These are phyloP conservation scores for Cryptotis parvus DNA, from an alignment of 2,113 vertebrate genomes.

Conservation along the genomic window DNA sequence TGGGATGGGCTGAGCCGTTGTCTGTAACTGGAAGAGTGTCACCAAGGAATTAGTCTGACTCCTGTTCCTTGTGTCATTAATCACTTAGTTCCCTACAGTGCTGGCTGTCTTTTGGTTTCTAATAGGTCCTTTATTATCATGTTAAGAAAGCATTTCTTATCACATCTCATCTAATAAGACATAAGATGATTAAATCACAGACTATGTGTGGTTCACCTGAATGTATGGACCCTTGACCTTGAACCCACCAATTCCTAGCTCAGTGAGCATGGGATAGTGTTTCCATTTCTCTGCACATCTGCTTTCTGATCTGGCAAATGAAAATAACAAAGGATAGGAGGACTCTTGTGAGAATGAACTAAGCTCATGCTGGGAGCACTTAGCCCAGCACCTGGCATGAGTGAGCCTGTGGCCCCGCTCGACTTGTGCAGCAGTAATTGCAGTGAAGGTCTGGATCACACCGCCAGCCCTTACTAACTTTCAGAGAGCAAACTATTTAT, in stretches of 20 bases:
- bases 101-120: slow-evolving; percentile 4
- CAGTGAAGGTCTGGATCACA: not conserved
- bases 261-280: not conserved
- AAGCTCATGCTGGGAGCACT: not conserved
- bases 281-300: not conserved
- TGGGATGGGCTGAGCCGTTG: accelerated
- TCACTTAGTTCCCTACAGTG: slow-evolving; percentile 9
- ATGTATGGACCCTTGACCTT: not conserved
- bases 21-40: slow-evolving; percentile 57
- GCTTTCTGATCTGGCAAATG: not conserved
- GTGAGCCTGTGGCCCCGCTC: too few species aligned
- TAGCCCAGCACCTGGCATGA: not conserved
- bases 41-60: slow-evolving; percentile 68
- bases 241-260: not conserved
- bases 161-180: not conserved
- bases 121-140: slow-evolving; percentile 15
- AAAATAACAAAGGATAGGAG: not conserved
- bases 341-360: slow-evolving; percentile 62
- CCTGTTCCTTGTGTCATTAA: slow-evolving; percentile 68
- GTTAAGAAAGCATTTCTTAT: not conserved
- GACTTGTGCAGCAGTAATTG: not conserved
- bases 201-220: not conserved
- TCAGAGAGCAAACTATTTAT: not conserved
- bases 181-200: not conserved
- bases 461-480: not conserved